Evolutionary conservation across 2,888 invertebrate genomes (phyloP).

Genomic region (Aradus depressus): DNA sequence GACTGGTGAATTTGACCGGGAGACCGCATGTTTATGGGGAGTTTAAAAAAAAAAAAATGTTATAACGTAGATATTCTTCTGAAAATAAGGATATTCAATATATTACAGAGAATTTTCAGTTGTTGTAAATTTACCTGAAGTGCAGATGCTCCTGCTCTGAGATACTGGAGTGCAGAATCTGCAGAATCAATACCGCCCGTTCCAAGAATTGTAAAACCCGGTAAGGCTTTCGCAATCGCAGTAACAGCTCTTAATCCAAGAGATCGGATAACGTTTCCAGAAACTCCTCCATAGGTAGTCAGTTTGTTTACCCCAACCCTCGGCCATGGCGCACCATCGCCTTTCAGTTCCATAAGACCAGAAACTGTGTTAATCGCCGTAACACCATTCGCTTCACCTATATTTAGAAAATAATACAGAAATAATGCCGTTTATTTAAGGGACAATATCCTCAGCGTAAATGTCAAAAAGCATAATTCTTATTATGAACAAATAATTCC

Average conservation of each 20-base stretch:
- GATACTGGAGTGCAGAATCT: constrained; percentile 86
- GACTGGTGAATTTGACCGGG: too few species aligned
- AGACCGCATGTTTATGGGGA: too few species aligned
- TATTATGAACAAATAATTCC: too few species aligned
- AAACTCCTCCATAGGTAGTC: constrained; percentile 91
- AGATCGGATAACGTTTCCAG: constrained; percentile 88
- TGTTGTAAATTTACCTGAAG: constrained; percentile 67
- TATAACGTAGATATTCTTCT: too few species aligned
- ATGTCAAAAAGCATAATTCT: too few species aligned
- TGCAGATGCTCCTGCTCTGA: constrained; percentile 84
- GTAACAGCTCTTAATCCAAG: constrained; percentile 87
- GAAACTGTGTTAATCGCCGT: constrained; percentile 97
- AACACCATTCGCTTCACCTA: constrained; percentile 86
- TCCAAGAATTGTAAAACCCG: constrained; percentile 85
- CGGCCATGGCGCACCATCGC: constrained; percentile 85
- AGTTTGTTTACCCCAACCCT: constrained; percentile 57
- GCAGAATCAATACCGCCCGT: constrained; percentile 97
- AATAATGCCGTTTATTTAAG: not conserved
- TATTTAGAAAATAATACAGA: not conserved
- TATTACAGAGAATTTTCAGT: too few species aligned
- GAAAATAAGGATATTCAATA: too few species aligned
- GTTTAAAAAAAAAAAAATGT: too few species aligned
- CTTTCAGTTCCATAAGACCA: constrained; percentile 77
- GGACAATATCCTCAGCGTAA: too few species aligned
- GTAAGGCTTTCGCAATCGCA: constrained; percentile 68